phyloP scores from a whole-genome alignment of 2,113 vertebrate genomes.

The Pan troglodytes region NHGRI_mPanTro3-v2.1_pri NC_072408.2:134923501-134924000 shows the following conservation, averaged over 20 bases:
- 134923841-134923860: too few species aligned
- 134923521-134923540: too few species aligned
- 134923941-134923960: neutral
- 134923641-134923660: neutral
- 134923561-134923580: neutral
- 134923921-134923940: fast-evolving
- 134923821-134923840: neutral
- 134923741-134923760: neutral
- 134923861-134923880: neutral
- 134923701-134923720: neutral
- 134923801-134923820: neutral
- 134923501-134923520: fast-evolving
- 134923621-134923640: neutral
- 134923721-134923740: neutral
- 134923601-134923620: neutral
- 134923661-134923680: neutral
- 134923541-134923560: neutral
- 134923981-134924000: neutral
- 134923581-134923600: neutral
- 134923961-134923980: too few species aligned
- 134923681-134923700: neutral
- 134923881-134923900: neutral
- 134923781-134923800: neutral
- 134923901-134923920: too few species aligned
- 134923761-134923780: neutral